Percentiles rank a stretch among this genome's conserved stretches.
These are phyloP conservation scores for Cygnus olor DNA, from an alignment of 2,797 vertebrate species.

Conservation along the genomic window DNA sequence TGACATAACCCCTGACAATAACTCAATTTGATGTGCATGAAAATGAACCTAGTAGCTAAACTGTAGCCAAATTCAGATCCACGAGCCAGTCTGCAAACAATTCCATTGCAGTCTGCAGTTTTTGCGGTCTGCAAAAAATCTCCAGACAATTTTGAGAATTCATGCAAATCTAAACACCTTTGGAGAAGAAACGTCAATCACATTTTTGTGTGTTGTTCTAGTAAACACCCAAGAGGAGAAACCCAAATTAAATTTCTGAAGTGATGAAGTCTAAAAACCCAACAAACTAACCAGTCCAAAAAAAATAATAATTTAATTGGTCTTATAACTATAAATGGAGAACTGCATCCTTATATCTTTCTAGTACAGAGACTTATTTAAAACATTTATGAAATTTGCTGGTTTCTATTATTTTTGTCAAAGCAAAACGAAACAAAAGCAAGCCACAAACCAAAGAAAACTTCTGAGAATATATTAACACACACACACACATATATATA, in stretches of 20 bases:
- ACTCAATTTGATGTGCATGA: neutral
- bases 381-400: neutral
- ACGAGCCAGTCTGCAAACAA: neutral
- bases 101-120: too few species aligned
- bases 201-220: neutral
- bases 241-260: neutral
- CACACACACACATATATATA: neutral
- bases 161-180: neutral
- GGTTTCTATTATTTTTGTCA: neutral
- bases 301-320: neutral
- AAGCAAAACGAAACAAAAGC: too few species aligned
- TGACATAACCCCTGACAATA: neutral
- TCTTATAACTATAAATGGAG: neutral
- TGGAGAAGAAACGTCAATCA: neutral
- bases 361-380: neutral
- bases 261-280: neutral
- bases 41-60: neutral
- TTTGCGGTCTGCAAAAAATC: neutral
- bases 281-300: neutral
- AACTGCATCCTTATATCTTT: neutral
- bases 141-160: neutral
- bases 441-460: neutral
- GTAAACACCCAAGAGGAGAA: neutral
- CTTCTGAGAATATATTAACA: neutral
- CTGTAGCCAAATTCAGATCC: neutral